Conservation (phyloP, 2,113 vertebrate genomes). For the Cheirogaleus medius region DNA sequence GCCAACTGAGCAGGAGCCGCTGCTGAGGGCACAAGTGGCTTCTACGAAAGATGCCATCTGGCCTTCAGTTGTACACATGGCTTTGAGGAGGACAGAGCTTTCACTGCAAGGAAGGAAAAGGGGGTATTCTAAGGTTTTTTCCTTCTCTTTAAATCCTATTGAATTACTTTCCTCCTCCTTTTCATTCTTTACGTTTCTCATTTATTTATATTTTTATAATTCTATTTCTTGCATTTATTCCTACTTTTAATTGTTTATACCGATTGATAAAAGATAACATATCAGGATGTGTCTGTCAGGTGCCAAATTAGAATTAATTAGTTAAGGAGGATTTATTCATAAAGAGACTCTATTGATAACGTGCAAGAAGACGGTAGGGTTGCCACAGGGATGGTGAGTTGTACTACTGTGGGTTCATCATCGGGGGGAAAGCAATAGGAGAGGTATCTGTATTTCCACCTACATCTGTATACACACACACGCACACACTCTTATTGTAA, state of each 20-base stretch:
- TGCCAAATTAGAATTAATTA: background rate
- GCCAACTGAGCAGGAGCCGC: no score
- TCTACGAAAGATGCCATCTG: background rate
- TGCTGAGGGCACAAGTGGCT: no score
- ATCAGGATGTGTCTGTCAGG: no score
- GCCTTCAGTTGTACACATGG: background rate
- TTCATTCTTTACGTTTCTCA: background rate
- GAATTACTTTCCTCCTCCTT: background rate
- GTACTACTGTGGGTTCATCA: background rate
- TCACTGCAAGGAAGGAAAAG: background rate
- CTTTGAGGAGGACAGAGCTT: background rate
- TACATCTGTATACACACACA: background rate
- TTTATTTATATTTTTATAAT: background rate
- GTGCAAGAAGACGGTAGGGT: no score
- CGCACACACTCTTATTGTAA: no score
- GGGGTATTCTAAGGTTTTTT: fast-evolving
- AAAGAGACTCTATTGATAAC: background rate
- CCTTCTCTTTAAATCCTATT: background rate
- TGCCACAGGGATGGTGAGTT: background rate
- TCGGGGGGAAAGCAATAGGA: background rate
- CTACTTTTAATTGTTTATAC: background rate
- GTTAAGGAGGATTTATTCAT: background rate
- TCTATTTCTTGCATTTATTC: background rate
- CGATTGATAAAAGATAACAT: background rate
- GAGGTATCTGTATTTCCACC: fast-evolving